phyloP scores from a whole-genome alignment of 2,888 invertebrate species.

The Cheilosia pagana region DNA sequence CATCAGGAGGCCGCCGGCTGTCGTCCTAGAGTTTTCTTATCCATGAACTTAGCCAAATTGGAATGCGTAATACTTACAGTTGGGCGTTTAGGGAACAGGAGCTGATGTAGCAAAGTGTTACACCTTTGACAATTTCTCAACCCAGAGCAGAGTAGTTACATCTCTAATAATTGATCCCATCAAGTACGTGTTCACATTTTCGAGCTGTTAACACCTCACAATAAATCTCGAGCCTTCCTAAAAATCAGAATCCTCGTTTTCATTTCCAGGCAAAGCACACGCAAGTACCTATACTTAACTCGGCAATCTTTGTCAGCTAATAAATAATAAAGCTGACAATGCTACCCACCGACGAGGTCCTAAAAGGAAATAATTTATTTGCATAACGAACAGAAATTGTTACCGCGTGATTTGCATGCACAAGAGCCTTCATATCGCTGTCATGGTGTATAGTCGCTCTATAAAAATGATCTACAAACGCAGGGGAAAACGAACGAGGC shows the following conservation, averaged over 20 bases:
- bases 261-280: conserved; percentile 2
- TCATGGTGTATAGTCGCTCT: conserved; percentile 4
- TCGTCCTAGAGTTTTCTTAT: too few species aligned
- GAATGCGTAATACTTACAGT: too few species aligned
- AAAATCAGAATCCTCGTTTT: neutral
- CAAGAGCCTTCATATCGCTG: conserved; percentile 13
- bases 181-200: too few species aligned
- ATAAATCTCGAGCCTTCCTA: too few species aligned
- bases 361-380: conserved; percentile 56
- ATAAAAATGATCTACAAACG: conserved; percentile 6
- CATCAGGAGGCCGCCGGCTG: too few species aligned
- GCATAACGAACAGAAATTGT: conserved; percentile 33
- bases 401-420: conserved; percentile 55
- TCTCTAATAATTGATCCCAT: too few species aligned
- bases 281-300: neutral
- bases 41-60: too few species aligned
- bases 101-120: too few species aligned
- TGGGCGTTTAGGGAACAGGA: too few species aligned
- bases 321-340: conserved; percentile 52
- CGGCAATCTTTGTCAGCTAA: conserved; percentile 21
- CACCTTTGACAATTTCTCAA: too few species aligned
- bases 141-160: too few species aligned
- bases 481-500: conserved; percentile 10
- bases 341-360: conserved; percentile 24
- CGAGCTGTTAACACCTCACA: too few species aligned